Base-by-base conservation (phyloP, 2,113 vertebrate species). In the Junco hyemalis region DNA sequence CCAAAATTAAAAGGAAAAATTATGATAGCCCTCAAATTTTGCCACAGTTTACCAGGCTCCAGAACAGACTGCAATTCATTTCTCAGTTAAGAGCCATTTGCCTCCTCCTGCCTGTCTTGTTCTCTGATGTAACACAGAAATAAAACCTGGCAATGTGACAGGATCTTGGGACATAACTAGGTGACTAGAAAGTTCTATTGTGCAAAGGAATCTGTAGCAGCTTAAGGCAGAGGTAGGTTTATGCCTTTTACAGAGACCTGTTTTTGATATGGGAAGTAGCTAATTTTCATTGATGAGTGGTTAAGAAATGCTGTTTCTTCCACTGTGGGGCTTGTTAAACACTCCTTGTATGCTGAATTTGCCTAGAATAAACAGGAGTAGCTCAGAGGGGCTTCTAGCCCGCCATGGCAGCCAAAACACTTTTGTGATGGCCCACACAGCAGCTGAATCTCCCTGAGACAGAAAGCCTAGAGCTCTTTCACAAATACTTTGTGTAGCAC, bases 401-500 rank as follows among this genome's bases (percentile, higher is more conserved):
- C 9, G 5, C 2, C 5, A 5, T 12, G 25, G 17, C 12, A 69
- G 20, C 3, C 17, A 68, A 68, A 71, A 74, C 6, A 6, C 13
- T 50, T 61, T 36, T 54, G 29, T 70, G n/a, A 42, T n/a, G 36
- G 4, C 29, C 20, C 23, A 23, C 14, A 59, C 8, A 45, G 2
- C 11, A 61, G 8, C 45, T 64, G 24, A 38, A 83, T 40, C 13
- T n/a, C 12, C 40, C 20, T 35, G 38, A 83, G 22, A 64, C 13
- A 64, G 17, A 84, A 80, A 73, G 12, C 6, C 7, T 63, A 8
- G 18, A 28, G 4, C 2, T 83, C 22, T 42, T 66, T 79, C 36
- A 48, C 5, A 36, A 36, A 14, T 2, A 6, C 4, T 48, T 40
- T 25, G 22, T 2, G 1, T 4, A 66, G 7, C 21, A 21, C 4